Conservation (phyloP, 2,113 vertebrate genomes). For the Solea senegalensis region DNA sequence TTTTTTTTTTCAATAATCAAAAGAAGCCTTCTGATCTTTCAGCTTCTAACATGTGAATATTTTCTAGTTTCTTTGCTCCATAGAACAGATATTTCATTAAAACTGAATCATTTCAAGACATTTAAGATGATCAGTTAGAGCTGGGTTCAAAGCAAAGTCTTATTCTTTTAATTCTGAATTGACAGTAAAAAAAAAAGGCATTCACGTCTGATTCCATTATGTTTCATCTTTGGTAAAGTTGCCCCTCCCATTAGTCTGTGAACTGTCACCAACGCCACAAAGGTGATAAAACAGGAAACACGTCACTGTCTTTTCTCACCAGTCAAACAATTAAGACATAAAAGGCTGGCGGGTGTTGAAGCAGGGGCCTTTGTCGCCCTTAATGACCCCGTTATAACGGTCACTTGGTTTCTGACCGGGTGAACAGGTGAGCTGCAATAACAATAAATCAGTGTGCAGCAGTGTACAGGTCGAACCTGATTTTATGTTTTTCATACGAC, state of each 20-base stretch:
- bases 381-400: constrained; percentile 47
- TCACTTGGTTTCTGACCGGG: constrained; percentile 28
- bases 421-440: constrained; percentile 46
- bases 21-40: too few relatives aligned
- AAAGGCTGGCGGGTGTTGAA: constrained; percentile 65
- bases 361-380: constrained; percentile 31
- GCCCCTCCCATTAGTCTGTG: constrained; percentile 5
- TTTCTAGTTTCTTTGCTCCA: too few relatives aligned
- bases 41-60: too few relatives aligned
- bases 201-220: not conserved
- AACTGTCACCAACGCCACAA: constrained; percentile 32
- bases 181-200: not conserved
- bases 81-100: too few relatives aligned
- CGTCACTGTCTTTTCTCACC: constrained; percentile 62
- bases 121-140: too few relatives aligned
- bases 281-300: constrained; percentile 72
- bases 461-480: not conserved
- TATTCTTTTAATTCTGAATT: too few relatives aligned
- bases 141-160: too few relatives aligned
- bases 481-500: not conserved
- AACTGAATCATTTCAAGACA: too few relatives aligned
- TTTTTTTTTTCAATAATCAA: too few relatives aligned
- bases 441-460: not conserved
- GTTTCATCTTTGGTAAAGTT: not conserved
- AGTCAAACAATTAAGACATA: constrained; percentile 54